Conservation (phyloP, 2,797 vertebrate genomes). For the Hafferia zeledoni region DNA sequence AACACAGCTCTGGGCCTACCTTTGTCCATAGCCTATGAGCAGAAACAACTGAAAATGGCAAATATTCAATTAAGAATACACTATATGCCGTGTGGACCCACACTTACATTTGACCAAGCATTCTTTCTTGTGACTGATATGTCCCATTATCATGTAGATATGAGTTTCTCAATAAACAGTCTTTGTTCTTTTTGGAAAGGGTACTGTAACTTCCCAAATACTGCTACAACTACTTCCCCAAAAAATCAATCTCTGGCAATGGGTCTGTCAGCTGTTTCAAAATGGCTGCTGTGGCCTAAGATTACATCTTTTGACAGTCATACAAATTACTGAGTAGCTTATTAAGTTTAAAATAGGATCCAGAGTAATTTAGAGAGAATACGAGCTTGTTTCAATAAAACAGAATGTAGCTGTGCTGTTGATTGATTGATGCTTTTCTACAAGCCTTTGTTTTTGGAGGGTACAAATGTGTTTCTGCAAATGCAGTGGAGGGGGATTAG, state of each 20-base stretch:
- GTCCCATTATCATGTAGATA: not conserved
- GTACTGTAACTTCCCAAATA: not conserved
- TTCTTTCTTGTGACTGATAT: not conserved
- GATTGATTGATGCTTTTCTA: not conserved
- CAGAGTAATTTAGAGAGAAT: not conserved
- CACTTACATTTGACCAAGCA: rapidly evolving
- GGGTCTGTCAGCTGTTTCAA: not conserved
- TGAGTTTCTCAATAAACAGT: rapidly evolving
- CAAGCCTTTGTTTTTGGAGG: not conserved
- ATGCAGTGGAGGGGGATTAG: not conserved
- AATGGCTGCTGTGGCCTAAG: not conserved
- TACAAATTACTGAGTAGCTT: not conserved
- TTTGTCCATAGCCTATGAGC: not conserved
- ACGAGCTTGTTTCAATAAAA: not conserved
- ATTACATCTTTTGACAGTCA: not conserved
- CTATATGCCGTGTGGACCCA: rapidly evolving
- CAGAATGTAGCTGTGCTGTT: not conserved
- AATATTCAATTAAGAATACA: not conserved
- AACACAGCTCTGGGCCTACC: not conserved
- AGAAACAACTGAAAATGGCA: not conserved
- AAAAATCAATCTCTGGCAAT: rapidly evolving
- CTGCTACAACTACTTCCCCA: not conserved
- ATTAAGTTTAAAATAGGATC: not conserved
- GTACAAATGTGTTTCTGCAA: not conserved
- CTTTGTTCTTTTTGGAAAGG: not conserved